phyloP scores from a whole-genome alignment of 2,888 invertebrate genomes.

The Pachliopta kotzebuea region DNA sequence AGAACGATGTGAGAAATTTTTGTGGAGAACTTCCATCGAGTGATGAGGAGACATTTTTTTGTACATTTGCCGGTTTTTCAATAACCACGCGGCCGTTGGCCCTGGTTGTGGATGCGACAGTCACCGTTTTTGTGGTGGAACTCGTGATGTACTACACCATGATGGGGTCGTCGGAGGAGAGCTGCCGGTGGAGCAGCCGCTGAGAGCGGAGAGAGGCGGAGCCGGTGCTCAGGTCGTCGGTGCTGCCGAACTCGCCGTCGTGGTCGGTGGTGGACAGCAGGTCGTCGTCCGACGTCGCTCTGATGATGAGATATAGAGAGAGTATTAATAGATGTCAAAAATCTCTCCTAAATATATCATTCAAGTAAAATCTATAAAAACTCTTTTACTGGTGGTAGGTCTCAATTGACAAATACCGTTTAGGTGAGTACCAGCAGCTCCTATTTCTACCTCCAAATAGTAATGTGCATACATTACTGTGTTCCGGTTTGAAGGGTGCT shows the following conservation, averaged over 20 bases:
- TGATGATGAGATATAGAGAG: constrained; percentile 39
- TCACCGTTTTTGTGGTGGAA: background rate
- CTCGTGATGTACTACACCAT: constrained; percentile 56
- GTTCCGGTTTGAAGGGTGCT: no score
- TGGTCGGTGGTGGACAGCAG: constrained; percentile 88
- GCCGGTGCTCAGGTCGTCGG: constrained; percentile 80
- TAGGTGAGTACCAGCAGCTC: no score
- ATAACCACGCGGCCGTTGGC: no score
- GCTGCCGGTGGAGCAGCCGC: constrained; percentile 68
- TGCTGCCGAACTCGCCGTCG: constrained; percentile 85
- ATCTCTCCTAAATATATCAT: no score
- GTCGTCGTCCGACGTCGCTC: constrained; percentile 94
- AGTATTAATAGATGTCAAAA: background rate
- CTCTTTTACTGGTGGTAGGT: background rate
- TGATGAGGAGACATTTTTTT: background rate
- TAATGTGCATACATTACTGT: no score
- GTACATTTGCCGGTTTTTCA: background rate
- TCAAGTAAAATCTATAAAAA: background rate
- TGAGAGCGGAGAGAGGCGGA: constrained; percentile 62
- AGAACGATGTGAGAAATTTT: no score
- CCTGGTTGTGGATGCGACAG: background rate
- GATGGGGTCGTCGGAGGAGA: constrained; percentile 77
- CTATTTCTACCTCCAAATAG: no score
- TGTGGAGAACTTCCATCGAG: background rate
- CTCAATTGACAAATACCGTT: no score